phyloP scores from a whole-genome alignment of 2,113 vertebrate species.

The Pagrus major region DNA sequence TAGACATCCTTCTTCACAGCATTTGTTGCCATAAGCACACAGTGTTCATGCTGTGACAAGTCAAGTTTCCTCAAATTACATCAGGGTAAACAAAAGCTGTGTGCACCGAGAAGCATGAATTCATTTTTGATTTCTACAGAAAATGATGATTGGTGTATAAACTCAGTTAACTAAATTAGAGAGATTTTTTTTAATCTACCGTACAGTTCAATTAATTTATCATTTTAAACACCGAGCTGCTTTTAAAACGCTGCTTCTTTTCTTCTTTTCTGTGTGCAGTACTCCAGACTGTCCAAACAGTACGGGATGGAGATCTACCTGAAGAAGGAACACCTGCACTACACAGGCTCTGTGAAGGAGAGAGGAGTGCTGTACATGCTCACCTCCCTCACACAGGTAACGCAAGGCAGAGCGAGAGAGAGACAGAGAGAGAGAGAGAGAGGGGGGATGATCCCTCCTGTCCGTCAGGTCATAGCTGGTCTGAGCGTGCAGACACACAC shows the following conservation, averaged over 20 bases:
- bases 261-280: conserved; percentile 78
- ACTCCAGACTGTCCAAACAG: conserved; percentile 92
- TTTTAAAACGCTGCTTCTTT: background rate
- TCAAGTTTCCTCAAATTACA: background rate
- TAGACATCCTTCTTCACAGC: background rate
- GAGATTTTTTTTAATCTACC: background rate
- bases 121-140: background rate
- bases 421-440: background rate
- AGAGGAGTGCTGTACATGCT: conserved; percentile 89
- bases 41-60: background rate
- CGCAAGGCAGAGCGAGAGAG: background rate
- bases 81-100: background rate
- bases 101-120: background rate
- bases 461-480: conserved; percentile 5
- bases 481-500: conserved; percentile 10
- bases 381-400: conserved; percentile 88
- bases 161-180: background rate
- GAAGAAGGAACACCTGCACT: conserved; percentile 93
- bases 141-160: background rate
- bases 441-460: conserved; percentile 9
- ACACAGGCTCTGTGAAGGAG: conserved; percentile 92
- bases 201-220: background rate
- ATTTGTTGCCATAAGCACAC: background rate
- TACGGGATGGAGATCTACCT: conserved; percentile 93
- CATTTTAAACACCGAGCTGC: background rate